Evolutionary conservation across 1,140 invertebrate genomes (phyloP).

Genomic region (Lordiphosa clarofinis): DNA sequence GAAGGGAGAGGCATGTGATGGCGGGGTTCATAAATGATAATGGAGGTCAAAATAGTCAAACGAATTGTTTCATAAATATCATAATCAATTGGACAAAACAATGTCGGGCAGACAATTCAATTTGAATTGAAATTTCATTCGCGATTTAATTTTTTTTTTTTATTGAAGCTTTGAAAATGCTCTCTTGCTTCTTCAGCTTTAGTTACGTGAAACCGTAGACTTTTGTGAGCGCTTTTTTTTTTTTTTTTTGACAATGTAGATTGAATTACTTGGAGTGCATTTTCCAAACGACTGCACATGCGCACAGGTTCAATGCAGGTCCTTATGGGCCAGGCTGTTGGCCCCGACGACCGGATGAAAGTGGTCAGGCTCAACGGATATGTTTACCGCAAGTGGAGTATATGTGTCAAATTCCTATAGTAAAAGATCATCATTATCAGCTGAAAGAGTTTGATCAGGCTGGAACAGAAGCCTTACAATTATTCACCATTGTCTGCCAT

Average conservation of each 20-base stretch:
- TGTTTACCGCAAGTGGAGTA: slow-evolving; percentile 54
- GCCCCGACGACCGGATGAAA: slow-evolving; percentile 68
- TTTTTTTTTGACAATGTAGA: slow-evolving; percentile 37
- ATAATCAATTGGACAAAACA: slow-evolving; percentile 64
- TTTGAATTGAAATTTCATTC: slow-evolving; percentile 54
- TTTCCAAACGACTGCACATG: slow-evolving; percentile 71
- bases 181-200: slow-evolving; percentile 30
- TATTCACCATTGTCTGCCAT: slow-evolving; percentile 31
- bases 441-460: slow-evolving; percentile 7
- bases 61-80: slow-evolving; percentile 70
- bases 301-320: slow-evolving; percentile 60
- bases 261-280: slow-evolving; percentile 67
- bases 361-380: slow-evolving; percentile 66
- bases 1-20: slow-evolving; percentile 9
- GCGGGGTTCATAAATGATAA: slow-evolving; percentile 68
- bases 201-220: slow-evolving; percentile 59
- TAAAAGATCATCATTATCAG: slow-evolving; percentile 30
- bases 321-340: slow-evolving; percentile 50
- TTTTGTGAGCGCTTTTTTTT: slow-evolving; percentile 15
- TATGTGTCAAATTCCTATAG: slow-evolving; percentile 52
- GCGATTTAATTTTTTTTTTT: neutral
- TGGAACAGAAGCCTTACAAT: slow-evolving; percentile 44
- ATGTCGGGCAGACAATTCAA: slow-evolving; percentile 31
- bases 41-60: slow-evolving; percentile 76
- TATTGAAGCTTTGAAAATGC: slow-evolving; percentile 7